Conservation (phyloP, 2,797 vertebrate species). For the Anolis apletophallus region DNA sequence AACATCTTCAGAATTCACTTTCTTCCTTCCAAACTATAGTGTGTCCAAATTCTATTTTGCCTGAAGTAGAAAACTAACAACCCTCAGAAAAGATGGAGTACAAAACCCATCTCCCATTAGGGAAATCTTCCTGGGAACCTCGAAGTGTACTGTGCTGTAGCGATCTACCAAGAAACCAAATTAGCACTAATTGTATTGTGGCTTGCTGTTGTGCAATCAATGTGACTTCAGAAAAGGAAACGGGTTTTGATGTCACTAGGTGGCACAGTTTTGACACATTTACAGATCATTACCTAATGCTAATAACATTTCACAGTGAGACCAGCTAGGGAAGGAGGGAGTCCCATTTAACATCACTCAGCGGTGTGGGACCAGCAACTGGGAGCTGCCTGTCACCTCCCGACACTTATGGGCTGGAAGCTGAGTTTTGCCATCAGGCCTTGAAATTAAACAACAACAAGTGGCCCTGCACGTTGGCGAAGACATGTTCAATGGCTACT, state of each 20-base stretch:
- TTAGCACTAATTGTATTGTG: conserved; percentile 78
- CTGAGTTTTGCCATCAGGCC: conserved; percentile 65
- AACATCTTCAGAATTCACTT: background rate
- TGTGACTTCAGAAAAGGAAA: conserved; percentile 75
- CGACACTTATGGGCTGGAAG: conserved; percentile 51
- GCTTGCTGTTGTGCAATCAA: conserved; percentile 76
- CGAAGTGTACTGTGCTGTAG: conserved; percentile 50
- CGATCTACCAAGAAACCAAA: conserved; percentile 75
- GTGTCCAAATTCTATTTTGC: background rate
- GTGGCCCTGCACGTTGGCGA: background rate
- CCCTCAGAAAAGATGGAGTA: conserved; percentile 9
- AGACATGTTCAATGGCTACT: conserved; percentile 30
- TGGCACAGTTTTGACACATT: conserved; percentile 84
- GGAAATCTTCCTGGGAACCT: conserved; percentile 44
- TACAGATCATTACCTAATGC: conserved; percentile 78
- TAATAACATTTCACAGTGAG: conserved; percentile 75
- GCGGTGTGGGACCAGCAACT: conserved; percentile 68
- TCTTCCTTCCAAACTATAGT: background rate
- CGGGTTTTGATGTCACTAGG: conserved; percentile 79
- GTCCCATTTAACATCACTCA: conserved; percentile 58
- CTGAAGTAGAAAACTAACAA: conserved; percentile 2
- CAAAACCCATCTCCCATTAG: conserved; percentile 21
- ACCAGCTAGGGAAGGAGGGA: conserved; percentile 58
- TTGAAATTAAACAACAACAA: conserved; percentile 66
- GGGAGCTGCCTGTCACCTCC: conserved; percentile 60